Evolutionary conservation across 2,797 vertebrate species (phyloP).

Genomic region (Tragelaphus eurycerus): DNA sequence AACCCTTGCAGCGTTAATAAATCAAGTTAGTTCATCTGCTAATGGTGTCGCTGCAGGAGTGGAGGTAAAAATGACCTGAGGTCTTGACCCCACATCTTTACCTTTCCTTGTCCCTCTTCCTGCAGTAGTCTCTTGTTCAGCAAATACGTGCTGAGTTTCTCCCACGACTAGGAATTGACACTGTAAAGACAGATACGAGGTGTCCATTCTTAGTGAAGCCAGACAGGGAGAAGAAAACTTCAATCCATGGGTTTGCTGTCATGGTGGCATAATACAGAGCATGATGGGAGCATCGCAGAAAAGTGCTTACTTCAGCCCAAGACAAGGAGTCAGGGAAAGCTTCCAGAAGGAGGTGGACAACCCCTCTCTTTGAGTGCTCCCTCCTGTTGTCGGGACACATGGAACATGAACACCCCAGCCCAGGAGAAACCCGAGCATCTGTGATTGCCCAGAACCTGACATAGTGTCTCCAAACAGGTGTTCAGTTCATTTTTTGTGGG

Average conservation of each 20-base stretch:
- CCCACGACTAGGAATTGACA: background rate
- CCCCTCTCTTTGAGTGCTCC: background rate
- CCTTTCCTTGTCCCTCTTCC: background rate
- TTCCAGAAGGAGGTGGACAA: background rate
- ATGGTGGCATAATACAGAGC: background rate
- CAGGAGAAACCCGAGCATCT: background rate
- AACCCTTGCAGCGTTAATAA: constrained; percentile 11
- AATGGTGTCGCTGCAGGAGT: background rate
- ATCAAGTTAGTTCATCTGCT: background rate
- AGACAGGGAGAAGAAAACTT: background rate
- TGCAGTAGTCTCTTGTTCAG: background rate
- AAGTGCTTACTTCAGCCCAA: background rate
- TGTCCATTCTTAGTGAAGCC: background rate
- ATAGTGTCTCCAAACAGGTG: background rate
- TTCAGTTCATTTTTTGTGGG: background rate
- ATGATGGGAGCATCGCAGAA: background rate
- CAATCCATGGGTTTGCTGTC: background rate
- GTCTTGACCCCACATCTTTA: background rate
- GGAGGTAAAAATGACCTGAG: background rate
- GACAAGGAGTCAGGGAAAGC: background rate
- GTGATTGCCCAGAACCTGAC: background rate
- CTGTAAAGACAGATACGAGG: background rate
- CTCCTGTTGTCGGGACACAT: background rate
- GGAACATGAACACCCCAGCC: background rate
- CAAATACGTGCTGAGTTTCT: background rate